phyloP scores from a whole-genome alignment of 1,140 invertebrate genomes.

The Cyclina sinensis region DNA sequence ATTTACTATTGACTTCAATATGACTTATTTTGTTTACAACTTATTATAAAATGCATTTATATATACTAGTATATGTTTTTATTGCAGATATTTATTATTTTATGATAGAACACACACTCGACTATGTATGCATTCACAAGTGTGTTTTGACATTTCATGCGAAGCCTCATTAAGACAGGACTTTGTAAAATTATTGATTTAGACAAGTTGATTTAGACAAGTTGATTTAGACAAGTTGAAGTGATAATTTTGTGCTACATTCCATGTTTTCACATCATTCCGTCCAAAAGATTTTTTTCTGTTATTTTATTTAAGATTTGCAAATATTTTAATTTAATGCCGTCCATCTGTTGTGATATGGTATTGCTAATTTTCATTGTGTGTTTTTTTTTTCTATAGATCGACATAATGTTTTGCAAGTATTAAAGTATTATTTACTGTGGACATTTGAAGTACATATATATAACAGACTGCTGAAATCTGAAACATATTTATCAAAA shows the following conservation, averaged over 20 bases:
- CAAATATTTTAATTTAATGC: too few relatives aligned
- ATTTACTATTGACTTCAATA: too few relatives aligned
- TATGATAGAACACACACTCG: slow-evolving; percentile 21
- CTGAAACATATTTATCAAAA: too few relatives aligned
- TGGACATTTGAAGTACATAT: too few relatives aligned
- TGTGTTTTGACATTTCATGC: not conserved
- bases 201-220: not conserved
- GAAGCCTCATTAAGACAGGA: not conserved
- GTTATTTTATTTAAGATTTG: not conserved
- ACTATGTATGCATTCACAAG: not conserved
- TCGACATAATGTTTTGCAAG: too few relatives aligned
- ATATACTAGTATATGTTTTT: not conserved
- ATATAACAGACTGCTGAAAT: too few relatives aligned
- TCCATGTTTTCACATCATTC: not conserved
- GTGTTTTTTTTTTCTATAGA: too few relatives aligned
- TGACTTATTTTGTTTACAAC: not conserved
- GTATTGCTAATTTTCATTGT: too few relatives aligned
- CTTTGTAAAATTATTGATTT: not conserved
- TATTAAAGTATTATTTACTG: too few relatives aligned
- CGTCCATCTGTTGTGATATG: too few relatives aligned
- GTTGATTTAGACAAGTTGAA: not conserved
- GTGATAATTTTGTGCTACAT: not conserved
- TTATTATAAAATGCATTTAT: slow-evolving; percentile 50
- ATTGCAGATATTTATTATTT: not conserved
- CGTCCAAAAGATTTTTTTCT: not conserved